Evolutionary conservation across 2,113 vertebrate species (phyloP).

Genomic region (Tychaedon coryphoeus): DNA sequence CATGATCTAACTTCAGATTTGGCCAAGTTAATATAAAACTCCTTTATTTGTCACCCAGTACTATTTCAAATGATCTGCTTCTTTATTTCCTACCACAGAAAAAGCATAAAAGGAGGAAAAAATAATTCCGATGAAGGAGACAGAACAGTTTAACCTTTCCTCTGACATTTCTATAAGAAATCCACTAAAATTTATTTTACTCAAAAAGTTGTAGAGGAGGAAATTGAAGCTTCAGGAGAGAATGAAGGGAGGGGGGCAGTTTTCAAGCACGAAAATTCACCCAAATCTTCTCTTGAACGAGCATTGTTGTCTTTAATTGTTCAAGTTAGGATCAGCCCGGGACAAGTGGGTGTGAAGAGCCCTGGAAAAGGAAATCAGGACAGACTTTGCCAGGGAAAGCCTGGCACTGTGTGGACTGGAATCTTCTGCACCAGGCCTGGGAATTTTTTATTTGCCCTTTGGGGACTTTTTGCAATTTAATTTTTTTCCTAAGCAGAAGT

Average conservation of each 20-base stretch:
- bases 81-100: not conserved
- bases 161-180: slow-evolving; percentile 13
- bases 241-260: not conserved
- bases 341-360: not conserved
- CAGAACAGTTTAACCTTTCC: slow-evolving; percentile 6
- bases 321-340: not conserved
- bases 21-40: not conserved
- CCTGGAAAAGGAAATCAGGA: not conserved
- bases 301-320: not conserved
- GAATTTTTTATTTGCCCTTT: not conserved
- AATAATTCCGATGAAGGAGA: slow-evolving; percentile 10
- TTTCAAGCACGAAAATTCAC: not conserved
- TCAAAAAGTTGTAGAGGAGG: not conserved
- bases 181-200: not conserved
- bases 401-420: not conserved
- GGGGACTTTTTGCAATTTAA: not conserved
- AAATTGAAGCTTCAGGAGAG: not conserved
- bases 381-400: not conserved
- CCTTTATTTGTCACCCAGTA: not conserved
- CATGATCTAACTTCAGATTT: not conserved
- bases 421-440: not conserved
- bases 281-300: not conserved
- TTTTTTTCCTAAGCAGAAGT: not conserved
- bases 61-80: not conserved
- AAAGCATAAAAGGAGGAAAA: not conserved